Base-by-base conservation (phyloP, 2,797 vertebrate genomes). In the Hydrolagus colliei region DNA sequence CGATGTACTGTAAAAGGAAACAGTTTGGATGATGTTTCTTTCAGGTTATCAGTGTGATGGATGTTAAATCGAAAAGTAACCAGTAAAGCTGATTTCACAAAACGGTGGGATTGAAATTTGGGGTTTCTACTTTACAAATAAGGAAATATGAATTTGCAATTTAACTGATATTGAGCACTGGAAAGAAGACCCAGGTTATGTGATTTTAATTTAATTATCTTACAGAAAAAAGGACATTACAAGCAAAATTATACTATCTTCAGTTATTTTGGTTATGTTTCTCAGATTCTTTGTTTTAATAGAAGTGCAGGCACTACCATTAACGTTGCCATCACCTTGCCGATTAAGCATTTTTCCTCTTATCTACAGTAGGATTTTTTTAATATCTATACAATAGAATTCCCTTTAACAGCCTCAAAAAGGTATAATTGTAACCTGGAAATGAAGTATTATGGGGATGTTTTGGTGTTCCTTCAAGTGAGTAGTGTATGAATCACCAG, bases 111-210 rank as follows among this genome's bases (percentile, higher is more conserved):
- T 62, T 22, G 13, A 79, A 63, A 63, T 79, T 14, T 62, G 22
- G 63, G 27, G 63, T 63, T 62, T n/a, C 6, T 12, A 62, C 8
- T 63, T 63, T 63, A n/a, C 11, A 8, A 52, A 75, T 7, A 16
- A 62, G 62, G 59, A 78, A 88, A 89, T 86, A 65, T 88, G 86
- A 87, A 74, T 88, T 87, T 86, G 86, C 85, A 89, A 89, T 88
- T 7, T 80, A 86, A 71, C n/a, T 85, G 20, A 72, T 41, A 71
- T 2, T 85, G 22, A 72, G 68, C 35, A 7, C 2, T 1, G 16
- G 10, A 65, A 84, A 84, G 16, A 27, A 27, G 27, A 27, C 27
- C 27, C 27, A 1, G 27, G 27, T 27, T 27, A 27, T 67, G 61
- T 1, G 13, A 85, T 27, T 86, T 87, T 73, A 20, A 52, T 86